Evolutionary conservation across 1,140 invertebrate genomes (phyloP).

Genomic region (Contarinia nasturtii): DNA sequence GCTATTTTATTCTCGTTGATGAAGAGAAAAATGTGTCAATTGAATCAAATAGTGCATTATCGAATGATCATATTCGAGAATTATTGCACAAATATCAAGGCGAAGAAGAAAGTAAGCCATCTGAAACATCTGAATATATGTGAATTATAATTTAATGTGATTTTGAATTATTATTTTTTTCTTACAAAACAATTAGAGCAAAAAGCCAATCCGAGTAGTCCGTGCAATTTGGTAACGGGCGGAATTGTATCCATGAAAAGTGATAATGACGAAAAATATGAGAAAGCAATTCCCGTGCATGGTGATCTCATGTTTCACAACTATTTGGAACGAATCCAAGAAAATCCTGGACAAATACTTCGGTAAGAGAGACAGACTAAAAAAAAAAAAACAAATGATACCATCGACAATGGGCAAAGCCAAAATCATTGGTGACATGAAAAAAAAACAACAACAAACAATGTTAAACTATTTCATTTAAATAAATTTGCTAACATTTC

Average conservation of each 20-base stretch:
- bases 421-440: no score
- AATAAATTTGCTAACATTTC: background rate
- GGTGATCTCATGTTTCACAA: slow-evolving; percentile 66
- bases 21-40: slow-evolving; percentile 26
- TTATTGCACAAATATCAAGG: slow-evolving; percentile 40
- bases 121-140: no score
- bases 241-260: slow-evolving; percentile 10
- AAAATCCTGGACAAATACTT: slow-evolving; percentile 62
- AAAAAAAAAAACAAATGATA: no score
- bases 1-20: slow-evolving; percentile 37
- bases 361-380: slow-evolving; percentile 30
- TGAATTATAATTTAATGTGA: background rate
- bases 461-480: background rate
- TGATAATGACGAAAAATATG: slow-evolving; percentile 43
- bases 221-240: slow-evolving; percentile 9
- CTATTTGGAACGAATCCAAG: slow-evolving; percentile 47
- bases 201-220: slow-evolving; percentile 3
- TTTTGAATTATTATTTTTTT: background rate
- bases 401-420: no score
- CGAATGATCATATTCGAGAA: slow-evolving; percentile 38
- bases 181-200: background rate
- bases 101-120: slow-evolving; percentile 28
- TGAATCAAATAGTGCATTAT: slow-evolving; percentile 12
- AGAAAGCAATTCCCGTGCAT: slow-evolving; percentile 53
- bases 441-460: slow-evolving; percentile 3